Evolutionary conservation across 1,140 invertebrate species (phyloP), one percentile per base, ranked within the genome.

Genomic region (Microplitis mediator): DNA sequence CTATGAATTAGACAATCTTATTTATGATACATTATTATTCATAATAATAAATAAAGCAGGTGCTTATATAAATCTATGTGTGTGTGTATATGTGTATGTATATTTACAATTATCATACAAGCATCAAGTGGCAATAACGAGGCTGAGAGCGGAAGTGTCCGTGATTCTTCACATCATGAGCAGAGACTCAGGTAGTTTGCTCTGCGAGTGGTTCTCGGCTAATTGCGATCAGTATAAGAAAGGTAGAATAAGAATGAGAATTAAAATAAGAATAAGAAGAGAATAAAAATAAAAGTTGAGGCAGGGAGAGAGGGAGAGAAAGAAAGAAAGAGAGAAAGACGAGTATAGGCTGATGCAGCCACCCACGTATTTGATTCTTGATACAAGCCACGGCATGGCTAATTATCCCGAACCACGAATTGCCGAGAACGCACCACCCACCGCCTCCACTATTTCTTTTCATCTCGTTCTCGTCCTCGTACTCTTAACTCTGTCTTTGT

Each of bases 391-490:
- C 62, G 71, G 52, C 45, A 72, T 71, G 32, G 70, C 71, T 72
- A 72, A 72, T 72, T 72, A 72, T 72, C 64, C 64, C 35, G 64
- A 62, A 61, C 71, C 71, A 72, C 70, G 70, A 72, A 72, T 72
- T 72, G 70, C 64, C 70, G 31, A 31, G 45, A 61, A 50, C 56
- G 54, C 63, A 72, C 71, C 71, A 72, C 71, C 71, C 64, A 72
- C 71, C 51, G 62, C 39, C 64, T 67, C 54, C 50, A 64, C 67
- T 14, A 68, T 36, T 56, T 56, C 31, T 58, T 68, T 34, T 58
- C 23, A 23, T 23, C 23, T 23, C 23, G 23, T 36, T 58, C 14
- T 58, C 61, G 11, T 64, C 60, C 45, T 11, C 62, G 14, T 14
- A 14, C 23, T 56, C n/a, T 16, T 13, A 45, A 9, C 31, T 34